Conservation (phyloP, 2,888 invertebrate genomes). For the Eristalis tenax region DNA sequence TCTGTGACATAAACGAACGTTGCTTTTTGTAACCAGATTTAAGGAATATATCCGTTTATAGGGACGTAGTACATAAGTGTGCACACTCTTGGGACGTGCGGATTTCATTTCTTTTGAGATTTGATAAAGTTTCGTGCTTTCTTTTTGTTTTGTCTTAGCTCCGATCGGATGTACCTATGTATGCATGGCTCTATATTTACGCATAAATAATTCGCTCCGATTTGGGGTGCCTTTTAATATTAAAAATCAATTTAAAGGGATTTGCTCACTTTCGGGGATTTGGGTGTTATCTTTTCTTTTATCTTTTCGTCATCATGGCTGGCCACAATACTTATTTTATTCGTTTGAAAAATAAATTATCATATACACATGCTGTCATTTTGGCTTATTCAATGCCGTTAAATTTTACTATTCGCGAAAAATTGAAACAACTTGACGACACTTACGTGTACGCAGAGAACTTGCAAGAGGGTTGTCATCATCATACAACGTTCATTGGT, state of each 20-base stretch:
- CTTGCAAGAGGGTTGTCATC: conserved; percentile 15
- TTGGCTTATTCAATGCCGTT: too few relatives aligned
- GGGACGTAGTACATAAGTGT: background rate
- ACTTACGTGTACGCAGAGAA: background rate
- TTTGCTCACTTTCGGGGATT: conserved; percentile 47
- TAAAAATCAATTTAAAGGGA: conserved; percentile 69
- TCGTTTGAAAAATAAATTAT: background rate
- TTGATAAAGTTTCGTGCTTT: conserved; percentile 35
- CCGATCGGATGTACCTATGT: conserved; percentile 4
- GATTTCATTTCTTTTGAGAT: conserved; percentile 58
- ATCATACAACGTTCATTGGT: conserved; percentile 11
- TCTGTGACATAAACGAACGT: conserved; percentile 52
- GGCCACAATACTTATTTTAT: conserved; percentile 17
- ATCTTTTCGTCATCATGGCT: background rate
- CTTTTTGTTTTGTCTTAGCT: background rate
- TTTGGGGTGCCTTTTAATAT: background rate
- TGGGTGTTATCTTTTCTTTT: conserved; percentile 9
- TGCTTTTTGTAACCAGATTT: conserved; percentile 53
- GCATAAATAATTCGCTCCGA: background rate
- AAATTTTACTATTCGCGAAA: too few relatives aligned
- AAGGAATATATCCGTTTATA: conserved; percentile 46
- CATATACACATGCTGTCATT: too few relatives aligned
- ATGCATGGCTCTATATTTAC: conserved; percentile 18
- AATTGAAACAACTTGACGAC: background rate
- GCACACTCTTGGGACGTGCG: background rate